Base-by-base conservation (phyloP, 2,888 invertebrate genomes). In the Byasa hedistus region DNA sequence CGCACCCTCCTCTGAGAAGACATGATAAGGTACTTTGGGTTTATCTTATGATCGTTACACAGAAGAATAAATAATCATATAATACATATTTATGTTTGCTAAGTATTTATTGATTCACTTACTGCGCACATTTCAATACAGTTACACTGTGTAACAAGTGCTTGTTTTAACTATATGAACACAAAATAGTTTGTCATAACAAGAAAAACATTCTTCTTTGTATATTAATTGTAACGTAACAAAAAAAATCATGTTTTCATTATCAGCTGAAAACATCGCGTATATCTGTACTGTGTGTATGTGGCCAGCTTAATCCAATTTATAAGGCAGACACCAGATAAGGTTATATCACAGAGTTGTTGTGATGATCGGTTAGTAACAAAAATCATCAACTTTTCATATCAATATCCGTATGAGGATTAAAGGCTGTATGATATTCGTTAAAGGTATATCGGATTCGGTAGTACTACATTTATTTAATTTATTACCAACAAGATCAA, bases 241-340 rank as follows among this genome's bases (percentile, higher is more conserved):
- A 48, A 39, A 27, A 62, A 57, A 60, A 39, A 54, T 59, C 51
- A 39, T 21, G 19, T 39, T 22, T 64, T 61, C 56, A 62, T 69
- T 74, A 75, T 73, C 73, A 71, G 65, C 58, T 66, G 67, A 72
- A 72, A 72, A 72, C 71, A 73, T 71, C 72, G 69, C 65, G 73
- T 69, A 71, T 68, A 68, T 64, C 44, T 36, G 54, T 57, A 39
- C 80, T 83, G 83, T 71, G 69, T 72, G 80, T 76, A 83, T 84
- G 85, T 81, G 84, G 82, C 74, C 80, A 66, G 69, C 72, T 68
- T 84, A 81, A 83, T 79, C 81, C 78, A 67, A 68, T 71, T 70
- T 73, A 75, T 73, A 75, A 72, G 74, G 73, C 72, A 73, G 72
- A 71, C 69, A 69, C 57, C 48, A 70, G 71, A 74, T 76, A 77